Base-by-base conservation (phyloP, 2,797 vertebrate genomes). In the Lophotriccus pileatus region DNA sequence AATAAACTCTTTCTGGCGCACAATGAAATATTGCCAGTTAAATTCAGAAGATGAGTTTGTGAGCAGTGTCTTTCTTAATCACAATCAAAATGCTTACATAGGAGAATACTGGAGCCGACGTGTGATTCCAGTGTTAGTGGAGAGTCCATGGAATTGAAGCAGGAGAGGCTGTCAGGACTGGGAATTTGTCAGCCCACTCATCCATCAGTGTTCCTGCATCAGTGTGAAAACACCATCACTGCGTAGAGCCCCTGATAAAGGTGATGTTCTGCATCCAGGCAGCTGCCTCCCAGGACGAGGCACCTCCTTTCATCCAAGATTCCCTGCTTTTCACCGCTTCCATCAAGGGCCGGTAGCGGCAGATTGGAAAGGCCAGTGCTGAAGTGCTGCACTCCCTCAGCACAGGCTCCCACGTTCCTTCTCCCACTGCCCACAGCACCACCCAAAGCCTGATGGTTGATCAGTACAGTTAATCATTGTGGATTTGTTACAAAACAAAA, bases 1-100 rank as follows among this genome's bases (percentile, higher is more conserved):
- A 93, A 97, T 85, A 95, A 97, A 96, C 96, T 95, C 86, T 94
- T 97, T 90, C 81, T 97, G 95, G 92, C 94, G 81, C 56, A 80
- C 95, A 97, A 41, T 80, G 94, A 96, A 97, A 95, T 86, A 94
- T 63, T 90, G 93, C 43, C 83, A 93, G 92, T 70, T 92, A 93
- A 66, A 96, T 94, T 96, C 94, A 96, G 96, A 94, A 3, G 60
- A 77, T 27, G 82, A 93, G 95, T 94, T 93, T 94, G 90, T 22
- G 90, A 96, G 93, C 89, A 76, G 87, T 27, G 79, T 78, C 96
- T 78, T 72, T 79, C 89, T 89, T 87, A 96, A 96, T 97, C 95
- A 95, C 43, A 91, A 88, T 96, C 97, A 93, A 95, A 94, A 80
- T 10, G 58, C 69, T 81, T 78, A 70, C 90, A 37, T 1, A 62